These are phyloP conservation scores for Ceratina japonica DNA, from an alignment of 1,140 invertebrate genomes.

Conservation along the genomic window DNA sequence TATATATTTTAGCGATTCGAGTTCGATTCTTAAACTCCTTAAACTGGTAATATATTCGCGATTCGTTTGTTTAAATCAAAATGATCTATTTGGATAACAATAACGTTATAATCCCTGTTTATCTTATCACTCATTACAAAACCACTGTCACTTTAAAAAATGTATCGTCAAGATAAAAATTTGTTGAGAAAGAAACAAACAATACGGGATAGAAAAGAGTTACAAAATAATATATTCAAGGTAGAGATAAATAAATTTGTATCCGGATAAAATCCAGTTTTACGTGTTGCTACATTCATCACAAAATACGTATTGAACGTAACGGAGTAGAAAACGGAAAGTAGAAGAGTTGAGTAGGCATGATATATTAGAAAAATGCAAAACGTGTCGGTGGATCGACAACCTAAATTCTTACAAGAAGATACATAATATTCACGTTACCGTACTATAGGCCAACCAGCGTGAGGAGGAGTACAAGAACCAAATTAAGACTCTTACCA, in stretches of 20 bases:
- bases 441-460: slow-evolving; percentile 94
- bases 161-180: neutral
- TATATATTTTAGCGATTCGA: neutral
- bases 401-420: neutral
- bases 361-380: neutral
- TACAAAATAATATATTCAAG: neutral
- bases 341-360: neutral
- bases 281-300: neutral
- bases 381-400: neutral
- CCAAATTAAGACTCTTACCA: slow-evolving; percentile 99
- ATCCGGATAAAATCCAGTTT: neutral
- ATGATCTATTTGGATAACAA: neutral
- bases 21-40: neutral
- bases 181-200: neutral
- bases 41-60: neutral
- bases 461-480: slow-evolving; percentile 99
- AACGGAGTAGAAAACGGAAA: neutral
- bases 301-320: neutral
- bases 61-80: neutral
- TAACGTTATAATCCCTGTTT: neutral
- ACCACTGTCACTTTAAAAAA: neutral
- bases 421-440: slow-evolving; percentile 53
- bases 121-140: neutral
- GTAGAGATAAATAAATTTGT: neutral
- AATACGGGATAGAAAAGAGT: neutral